Percentiles rank a stretch among this genome's conserved stretches.
These are phyloP conservation scores for Hirtodrosophila duncani DNA, from an alignment of 2,888 invertebrate species.

Conservation along the genomic window DNA sequence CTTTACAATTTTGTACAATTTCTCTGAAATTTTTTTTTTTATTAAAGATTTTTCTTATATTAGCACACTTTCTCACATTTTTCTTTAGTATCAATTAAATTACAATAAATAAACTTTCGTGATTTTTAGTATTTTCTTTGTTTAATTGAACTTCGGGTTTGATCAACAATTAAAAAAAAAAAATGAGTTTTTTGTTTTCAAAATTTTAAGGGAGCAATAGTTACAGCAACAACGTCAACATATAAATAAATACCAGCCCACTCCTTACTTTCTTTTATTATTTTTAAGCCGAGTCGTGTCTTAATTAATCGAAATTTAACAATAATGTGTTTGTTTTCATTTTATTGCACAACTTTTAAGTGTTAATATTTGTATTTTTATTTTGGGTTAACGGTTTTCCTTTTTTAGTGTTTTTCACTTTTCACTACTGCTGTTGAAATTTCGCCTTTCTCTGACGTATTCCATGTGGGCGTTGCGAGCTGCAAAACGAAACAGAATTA, in stretches of 20 bases:
- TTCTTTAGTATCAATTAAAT: no score
- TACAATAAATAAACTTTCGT: no score
- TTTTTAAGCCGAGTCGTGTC: slow-evolving; percentile 36
- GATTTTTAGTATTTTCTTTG: no score
- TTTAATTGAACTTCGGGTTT: slow-evolving; percentile 2
- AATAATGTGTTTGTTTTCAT: slow-evolving; percentile 12
- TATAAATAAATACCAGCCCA: no score
- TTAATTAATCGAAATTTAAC: no score
- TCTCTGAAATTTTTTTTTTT: slow-evolving; percentile 29
- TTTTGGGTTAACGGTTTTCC: slow-evolving; percentile 33
- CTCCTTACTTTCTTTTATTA: slow-evolving; percentile 6
- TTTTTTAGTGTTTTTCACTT: slow-evolving; percentile 50
- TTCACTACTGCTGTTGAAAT: slow-evolving; percentile 23
- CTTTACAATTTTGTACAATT: slow-evolving; percentile 28
- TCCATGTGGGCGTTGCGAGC: slow-evolving; percentile 37
- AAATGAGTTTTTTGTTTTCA: slow-evolving; percentile 9
- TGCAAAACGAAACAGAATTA: slow-evolving; percentile 41
- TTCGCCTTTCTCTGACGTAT: slow-evolving; percentile 39
- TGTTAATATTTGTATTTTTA: no score
- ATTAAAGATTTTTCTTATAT: slow-evolving; percentile 40
- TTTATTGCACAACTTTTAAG: slow-evolving; percentile 49
- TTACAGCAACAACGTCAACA: no score
- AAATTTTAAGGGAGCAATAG: no score
- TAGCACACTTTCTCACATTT: slow-evolving; percentile 51
- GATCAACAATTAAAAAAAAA: no score